Conservation (phyloP, 2,888 invertebrate genomes). For the Lamellibrachia satsuma region DNA sequence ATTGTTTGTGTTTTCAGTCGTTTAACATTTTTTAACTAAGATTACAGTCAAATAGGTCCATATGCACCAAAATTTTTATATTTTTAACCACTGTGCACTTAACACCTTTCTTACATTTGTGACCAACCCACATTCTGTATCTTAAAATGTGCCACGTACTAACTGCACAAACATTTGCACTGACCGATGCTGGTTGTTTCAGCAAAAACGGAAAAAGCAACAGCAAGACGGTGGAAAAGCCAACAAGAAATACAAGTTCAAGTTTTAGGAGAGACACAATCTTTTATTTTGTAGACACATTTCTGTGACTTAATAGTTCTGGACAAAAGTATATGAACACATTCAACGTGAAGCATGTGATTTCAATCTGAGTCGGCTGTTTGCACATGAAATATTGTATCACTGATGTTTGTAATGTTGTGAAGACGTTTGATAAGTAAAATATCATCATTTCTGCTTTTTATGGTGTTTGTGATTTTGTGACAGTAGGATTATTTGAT, state of each 20-base stretch:
- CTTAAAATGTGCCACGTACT: no score
- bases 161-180: neutral
- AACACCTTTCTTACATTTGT: no score
- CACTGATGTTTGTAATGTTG: neutral
- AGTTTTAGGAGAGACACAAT: conserved; percentile 74
- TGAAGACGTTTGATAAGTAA: neutral
- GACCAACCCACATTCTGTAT: no score
- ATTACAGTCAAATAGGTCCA: no score
- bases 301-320: neutral
- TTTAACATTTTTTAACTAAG: no score
- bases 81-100: no score
- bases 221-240: conserved; percentile 85
- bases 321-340: neutral
- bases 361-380: neutral
- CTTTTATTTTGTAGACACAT: neutral
- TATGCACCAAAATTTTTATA: no score
- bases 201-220: conserved; percentile 85
- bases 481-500: neutral
- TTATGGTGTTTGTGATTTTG: neutral
- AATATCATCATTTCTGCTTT: neutral
- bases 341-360: neutral
- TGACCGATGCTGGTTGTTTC: neutral
- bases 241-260: conserved; percentile 97
- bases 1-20: no score
- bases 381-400: neutral